Percentiles rank a stretch among this genome's conserved stretches.
phyloP scores from a whole-genome alignment of 2,113 vertebrate species.

The Elanoides forficatus region DNA sequence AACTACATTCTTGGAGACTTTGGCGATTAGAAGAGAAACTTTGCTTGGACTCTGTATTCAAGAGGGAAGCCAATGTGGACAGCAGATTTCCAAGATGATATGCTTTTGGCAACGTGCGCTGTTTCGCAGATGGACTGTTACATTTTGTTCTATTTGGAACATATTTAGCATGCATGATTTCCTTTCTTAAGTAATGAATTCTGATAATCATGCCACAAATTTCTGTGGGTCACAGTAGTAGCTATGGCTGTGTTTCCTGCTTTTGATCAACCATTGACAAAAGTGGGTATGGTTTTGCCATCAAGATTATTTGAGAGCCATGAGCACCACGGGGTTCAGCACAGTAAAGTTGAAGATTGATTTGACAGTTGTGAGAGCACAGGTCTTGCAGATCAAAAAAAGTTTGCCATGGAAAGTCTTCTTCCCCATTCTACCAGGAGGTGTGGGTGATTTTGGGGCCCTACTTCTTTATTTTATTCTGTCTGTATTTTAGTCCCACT shows the following conservation, averaged over 20 bases:
- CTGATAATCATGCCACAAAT: conserved; percentile 22
- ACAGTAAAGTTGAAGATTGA: not conserved
- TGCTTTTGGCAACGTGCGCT: conserved; percentile 35
- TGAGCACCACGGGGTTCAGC: not conserved
- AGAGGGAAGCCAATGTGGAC: conserved; percentile 48
- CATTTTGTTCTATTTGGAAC: conserved; percentile 70
- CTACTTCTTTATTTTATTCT: not conserved
- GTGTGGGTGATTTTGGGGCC: not conserved
- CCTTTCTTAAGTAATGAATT: conserved; percentile 58
- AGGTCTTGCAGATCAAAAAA: not conserved
- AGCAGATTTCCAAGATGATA: conserved; percentile 61
- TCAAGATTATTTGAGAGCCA: not conserved
- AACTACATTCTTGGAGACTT: not conserved
- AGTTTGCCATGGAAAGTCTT: not conserved
- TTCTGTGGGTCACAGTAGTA: conserved; percentile 35
- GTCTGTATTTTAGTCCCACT: not conserved
- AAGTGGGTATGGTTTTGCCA: not conserved
- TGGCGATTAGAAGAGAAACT: conserved; percentile 15
- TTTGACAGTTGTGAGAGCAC: not conserved
- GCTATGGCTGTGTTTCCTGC: not conserved
- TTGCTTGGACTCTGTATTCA: conserved; percentile 35
- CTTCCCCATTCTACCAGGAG: not conserved
- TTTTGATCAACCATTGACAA: not conserved
- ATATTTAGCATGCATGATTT: conserved; percentile 57
- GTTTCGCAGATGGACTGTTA: conserved; percentile 49